Conservation (phyloP, 1,140 invertebrate genomes). For the Drosophila nikananu region DNA sequence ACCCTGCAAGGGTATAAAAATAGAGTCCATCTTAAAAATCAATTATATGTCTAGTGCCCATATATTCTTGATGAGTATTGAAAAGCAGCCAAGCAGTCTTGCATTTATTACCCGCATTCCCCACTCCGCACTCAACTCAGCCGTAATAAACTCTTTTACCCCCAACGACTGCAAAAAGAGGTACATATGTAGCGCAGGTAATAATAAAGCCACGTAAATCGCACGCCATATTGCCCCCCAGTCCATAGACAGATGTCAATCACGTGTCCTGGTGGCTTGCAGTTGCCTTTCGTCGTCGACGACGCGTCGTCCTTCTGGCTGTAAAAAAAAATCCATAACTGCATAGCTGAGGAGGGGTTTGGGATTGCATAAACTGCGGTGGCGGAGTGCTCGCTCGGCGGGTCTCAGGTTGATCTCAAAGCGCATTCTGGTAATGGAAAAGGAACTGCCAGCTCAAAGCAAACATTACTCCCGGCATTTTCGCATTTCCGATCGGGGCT, state of each 20-base stretch:
- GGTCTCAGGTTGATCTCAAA: slow-evolving; percentile 23
- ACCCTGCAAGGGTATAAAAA: background rate
- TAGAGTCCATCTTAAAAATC: slow-evolving; percentile 6
- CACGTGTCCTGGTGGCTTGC: slow-evolving; percentile 37
- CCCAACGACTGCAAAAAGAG: slow-evolving; percentile 15
- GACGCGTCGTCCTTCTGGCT: slow-evolving; percentile 3
- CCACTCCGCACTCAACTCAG: background rate
- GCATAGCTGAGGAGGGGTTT: slow-evolving; percentile 7
- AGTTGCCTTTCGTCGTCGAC: slow-evolving; percentile 12
- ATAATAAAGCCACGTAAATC: slow-evolving; percentile 59
- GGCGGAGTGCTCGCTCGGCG: slow-evolving; percentile 29
- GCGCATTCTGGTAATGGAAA: slow-evolving; percentile 45
- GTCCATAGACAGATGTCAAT: slow-evolving; percentile 73
- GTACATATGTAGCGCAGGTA: slow-evolving; percentile 30
- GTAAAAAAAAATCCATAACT: slow-evolving; percentile 27
- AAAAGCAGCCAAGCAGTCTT: slow-evolving; percentile 12
- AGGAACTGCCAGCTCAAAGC: slow-evolving; percentile 41
- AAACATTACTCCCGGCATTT: slow-evolving; percentile 41
- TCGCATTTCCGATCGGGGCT: slow-evolving; percentile 28
- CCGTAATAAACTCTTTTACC: slow-evolving; percentile 20
- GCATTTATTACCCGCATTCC: slow-evolving; percentile 18
- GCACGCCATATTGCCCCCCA: slow-evolving; percentile 60
- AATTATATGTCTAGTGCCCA: slow-evolving; percentile 20
- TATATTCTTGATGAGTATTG: slow-evolving; percentile 8
- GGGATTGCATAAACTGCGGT: slow-evolving; percentile 26